A percentile compares a stretch with the other conserved stretches of the same genome.
Conservation (phyloP, 2,888 invertebrate genomes). For the Caenorhabditis macrosperma region DNA sequence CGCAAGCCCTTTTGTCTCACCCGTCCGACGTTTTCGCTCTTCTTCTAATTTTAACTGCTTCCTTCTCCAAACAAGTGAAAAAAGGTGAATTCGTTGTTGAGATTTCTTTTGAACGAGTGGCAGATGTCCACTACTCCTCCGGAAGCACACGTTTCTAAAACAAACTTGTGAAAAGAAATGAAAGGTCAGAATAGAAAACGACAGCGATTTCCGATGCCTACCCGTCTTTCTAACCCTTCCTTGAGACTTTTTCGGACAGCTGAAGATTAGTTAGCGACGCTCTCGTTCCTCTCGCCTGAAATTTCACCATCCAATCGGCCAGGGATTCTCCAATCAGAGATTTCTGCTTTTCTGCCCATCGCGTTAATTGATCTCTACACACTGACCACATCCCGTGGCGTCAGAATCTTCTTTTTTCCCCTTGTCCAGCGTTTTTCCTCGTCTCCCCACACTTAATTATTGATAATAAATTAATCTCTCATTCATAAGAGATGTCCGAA, state of each 20-base stretch:
- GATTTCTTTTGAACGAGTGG: conserved; percentile 22
- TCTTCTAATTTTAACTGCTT: conserved; percentile 43
- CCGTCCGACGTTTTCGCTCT: neutral
- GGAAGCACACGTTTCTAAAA: conserved; percentile 36
- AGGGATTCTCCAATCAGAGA: neutral
- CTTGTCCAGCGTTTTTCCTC: conserved; percentile 6
- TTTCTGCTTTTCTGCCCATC: conserved; percentile 31
- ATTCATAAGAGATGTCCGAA: conserved; percentile 13
- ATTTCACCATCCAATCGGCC: neutral
- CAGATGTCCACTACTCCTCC: conserved; percentile 17
- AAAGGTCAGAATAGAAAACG: conserved; percentile 50
- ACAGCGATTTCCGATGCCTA: conserved; percentile 42
- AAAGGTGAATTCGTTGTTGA: conserved; percentile 14
- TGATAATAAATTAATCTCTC: conserved; percentile 40
- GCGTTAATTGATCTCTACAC: conserved; percentile 45
- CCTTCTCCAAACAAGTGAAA: neutral
- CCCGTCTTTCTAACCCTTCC: conserved; percentile 28
- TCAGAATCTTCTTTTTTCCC: neutral
- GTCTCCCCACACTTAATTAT: conserved; percentile 26
- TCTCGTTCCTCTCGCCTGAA: neutral
- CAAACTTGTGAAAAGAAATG: conserved; percentile 40
- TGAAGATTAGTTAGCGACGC: conserved; percentile 34
- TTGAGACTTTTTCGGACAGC: conserved; percentile 33
- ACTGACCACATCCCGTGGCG: conserved; percentile 25
- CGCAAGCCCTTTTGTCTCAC: conserved; percentile 8